A percentile compares a stretch with the other conserved stretches of the same genome.
Conservation (phyloP, 2,888 invertebrate genomes). For the Lithophane ornitopus region DNA sequence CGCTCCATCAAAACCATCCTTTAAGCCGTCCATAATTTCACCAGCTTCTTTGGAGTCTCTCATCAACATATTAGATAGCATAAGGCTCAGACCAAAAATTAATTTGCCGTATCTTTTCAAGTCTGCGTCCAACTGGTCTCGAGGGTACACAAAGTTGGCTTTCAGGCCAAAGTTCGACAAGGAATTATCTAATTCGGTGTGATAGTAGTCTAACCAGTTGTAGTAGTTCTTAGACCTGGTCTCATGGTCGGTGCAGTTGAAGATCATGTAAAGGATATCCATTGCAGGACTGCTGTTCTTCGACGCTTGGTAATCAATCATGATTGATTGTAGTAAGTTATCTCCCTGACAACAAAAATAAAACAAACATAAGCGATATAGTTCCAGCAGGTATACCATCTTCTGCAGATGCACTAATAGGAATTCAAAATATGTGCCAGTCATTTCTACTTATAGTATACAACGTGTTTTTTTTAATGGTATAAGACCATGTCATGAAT, state of each 20-base stretch:
- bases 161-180: slow-evolving; percentile 65
- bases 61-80: slow-evolving; percentile 56
- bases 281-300: slow-evolving; percentile 66
- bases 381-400: neutral
- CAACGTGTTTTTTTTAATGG: too few relatives aligned
- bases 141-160: slow-evolving; percentile 63
- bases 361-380: neutral
- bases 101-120: slow-evolving; percentile 66
- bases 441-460: too few relatives aligned
- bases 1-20: slow-evolving; percentile 16
- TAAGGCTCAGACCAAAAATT: slow-evolving; percentile 52
- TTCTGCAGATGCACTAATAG: neutral
- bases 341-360: too few relatives aligned
- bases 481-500: too few relatives aligned
- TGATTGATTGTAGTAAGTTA: too few relatives aligned
- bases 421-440: too few relatives aligned
- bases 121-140: slow-evolving; percentile 67
- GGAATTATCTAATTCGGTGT: slow-evolving; percentile 65
- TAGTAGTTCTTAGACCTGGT: slow-evolving; percentile 67
- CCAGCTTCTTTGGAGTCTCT: slow-evolving; percentile 65
- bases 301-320: slow-evolving; percentile 66
- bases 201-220: slow-evolving; percentile 72
- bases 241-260: slow-evolving; percentile 71
- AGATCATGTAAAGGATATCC: slow-evolving; percentile 71
- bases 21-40: slow-evolving; percentile 51